Percentiles rank a stretch among this genome's conserved stretches.
phyloP scores from a whole-genome alignment of 1,140 invertebrate genomes.

The Bombus sibiricus region DNA sequence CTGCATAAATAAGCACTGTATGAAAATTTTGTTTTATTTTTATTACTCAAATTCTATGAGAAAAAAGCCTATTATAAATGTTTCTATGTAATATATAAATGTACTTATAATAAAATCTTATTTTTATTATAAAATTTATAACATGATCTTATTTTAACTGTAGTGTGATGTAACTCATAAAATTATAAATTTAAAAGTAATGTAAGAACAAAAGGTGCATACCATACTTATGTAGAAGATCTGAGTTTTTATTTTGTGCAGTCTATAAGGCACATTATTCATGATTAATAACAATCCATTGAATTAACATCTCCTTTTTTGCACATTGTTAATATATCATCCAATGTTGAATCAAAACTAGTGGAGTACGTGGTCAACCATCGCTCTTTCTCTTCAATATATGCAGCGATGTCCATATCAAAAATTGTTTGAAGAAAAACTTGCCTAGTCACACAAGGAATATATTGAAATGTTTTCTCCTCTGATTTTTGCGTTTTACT shows the following conservation, averaged over 20 bases:
- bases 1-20: not conserved
- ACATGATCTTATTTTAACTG: not conserved
- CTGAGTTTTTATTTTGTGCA: not conserved
- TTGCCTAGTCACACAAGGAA: constrained; percentile 81
- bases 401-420: constrained; percentile 82
- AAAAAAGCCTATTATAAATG: not conserved
- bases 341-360: constrained; percentile 85
- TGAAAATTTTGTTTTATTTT: not conserved
- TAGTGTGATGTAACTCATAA: not conserved
- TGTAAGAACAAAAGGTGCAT: not conserved
- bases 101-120: constrained; percentile 1
- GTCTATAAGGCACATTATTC: not conserved
- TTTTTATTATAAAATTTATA: not conserved
- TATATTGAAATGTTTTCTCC: constrained; percentile 75
- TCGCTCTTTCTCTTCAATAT: constrained; percentile 83
- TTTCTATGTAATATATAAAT: constrained; percentile 5
- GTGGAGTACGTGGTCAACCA: constrained; percentile 84
- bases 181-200: not conserved
- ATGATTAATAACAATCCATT: constrained; percentile 86
- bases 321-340: constrained; percentile 86
- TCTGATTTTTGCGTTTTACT: constrained; percentile 48
- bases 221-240: not conserved
- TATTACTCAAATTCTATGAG: not conserved
- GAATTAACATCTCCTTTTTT: constrained; percentile 82
- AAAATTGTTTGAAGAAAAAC: constrained; percentile 84